Conservation (phyloP, 2,797 vertebrate genomes). For the Capromys pilorides region DNA sequence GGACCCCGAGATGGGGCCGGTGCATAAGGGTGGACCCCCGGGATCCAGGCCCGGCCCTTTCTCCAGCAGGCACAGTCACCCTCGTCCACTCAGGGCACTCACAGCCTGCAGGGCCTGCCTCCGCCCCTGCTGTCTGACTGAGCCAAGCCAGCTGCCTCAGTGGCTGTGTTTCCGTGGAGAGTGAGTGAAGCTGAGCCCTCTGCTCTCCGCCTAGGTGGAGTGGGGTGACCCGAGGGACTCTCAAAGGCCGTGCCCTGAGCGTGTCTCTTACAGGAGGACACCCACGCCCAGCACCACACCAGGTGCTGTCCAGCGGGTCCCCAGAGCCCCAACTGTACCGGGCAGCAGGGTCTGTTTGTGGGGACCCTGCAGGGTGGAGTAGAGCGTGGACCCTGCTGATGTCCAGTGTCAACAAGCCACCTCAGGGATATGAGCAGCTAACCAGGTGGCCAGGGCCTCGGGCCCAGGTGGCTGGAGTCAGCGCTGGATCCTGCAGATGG, state of each 20-base stretch:
- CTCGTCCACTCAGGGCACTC: neutral
- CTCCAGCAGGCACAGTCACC: rapidly evolving
- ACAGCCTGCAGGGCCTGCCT: neutral
- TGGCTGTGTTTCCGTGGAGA: neutral
- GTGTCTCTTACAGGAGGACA: neutral
- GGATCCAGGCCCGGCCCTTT: neutral
- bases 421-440: rapidly evolving
- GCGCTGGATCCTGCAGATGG: rapidly evolving
- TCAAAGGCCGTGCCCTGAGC: rapidly evolving
- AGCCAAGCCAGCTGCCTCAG: too few species aligned
- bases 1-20: rapidly evolving
- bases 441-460: neutral
- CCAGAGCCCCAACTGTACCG: neutral
- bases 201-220: neutral
- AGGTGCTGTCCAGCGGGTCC: neutral
- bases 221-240: too few species aligned
- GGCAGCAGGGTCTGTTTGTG: neutral
- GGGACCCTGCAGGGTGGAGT: neutral
- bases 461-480: rapidly evolving
- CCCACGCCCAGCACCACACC: neutral
- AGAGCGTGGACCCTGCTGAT: neutral
- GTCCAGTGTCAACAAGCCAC: neutral
- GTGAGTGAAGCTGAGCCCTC: neutral
- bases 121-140: neutral
- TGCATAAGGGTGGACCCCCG: rapidly evolving